Conservation (phyloP, 1,140 invertebrate genomes). For the Conus ventricosus region DNA sequence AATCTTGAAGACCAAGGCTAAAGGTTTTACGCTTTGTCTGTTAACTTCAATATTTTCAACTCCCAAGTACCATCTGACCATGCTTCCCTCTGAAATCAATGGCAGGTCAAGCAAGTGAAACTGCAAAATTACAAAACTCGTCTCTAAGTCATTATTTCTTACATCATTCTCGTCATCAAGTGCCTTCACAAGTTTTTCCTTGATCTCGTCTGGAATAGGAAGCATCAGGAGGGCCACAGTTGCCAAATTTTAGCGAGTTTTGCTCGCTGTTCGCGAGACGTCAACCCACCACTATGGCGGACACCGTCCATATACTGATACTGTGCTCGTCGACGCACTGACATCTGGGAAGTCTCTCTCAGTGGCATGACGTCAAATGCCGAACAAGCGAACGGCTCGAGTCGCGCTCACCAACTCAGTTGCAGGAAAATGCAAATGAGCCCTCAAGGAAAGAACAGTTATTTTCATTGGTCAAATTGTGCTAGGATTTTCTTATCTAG, state of each 20-base stretch:
- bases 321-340: slow-evolving; percentile 69
- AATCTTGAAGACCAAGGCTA: too few species aligned
- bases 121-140: slow-evolving; percentile 28
- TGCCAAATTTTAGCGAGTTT: slow-evolving; percentile 65
- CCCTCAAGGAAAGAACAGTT: neutral
- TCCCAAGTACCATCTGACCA: slow-evolving; percentile 33
- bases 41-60: too few species aligned
- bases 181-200: slow-evolving; percentile 80
- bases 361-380: slow-evolving; percentile 71
- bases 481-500: neutral
- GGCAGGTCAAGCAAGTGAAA: slow-evolving; percentile 26
- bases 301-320: slow-evolving; percentile 73
- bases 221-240: slow-evolving; percentile 76
- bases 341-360: slow-evolving; percentile 72
- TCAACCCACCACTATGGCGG: slow-evolving; percentile 74
- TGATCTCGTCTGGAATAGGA: slow-evolving; percentile 79
- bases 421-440: slow-evolving; percentile 43
- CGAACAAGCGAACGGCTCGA: slow-evolving; percentile 47
- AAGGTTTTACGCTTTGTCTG: too few species aligned
- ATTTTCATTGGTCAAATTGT: slow-evolving; percentile 29
- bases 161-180: slow-evolving; percentile 81
- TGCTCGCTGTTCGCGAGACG: slow-evolving; percentile 69
- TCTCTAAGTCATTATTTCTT: slow-evolving; percentile 68
- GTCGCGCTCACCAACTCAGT: slow-evolving; percentile 35
- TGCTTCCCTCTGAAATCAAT: slow-evolving; percentile 15